Evolutionary conservation across 1,140 invertebrate genomes (phyloP).

Genomic region (Drosophila sp.): DNA sequence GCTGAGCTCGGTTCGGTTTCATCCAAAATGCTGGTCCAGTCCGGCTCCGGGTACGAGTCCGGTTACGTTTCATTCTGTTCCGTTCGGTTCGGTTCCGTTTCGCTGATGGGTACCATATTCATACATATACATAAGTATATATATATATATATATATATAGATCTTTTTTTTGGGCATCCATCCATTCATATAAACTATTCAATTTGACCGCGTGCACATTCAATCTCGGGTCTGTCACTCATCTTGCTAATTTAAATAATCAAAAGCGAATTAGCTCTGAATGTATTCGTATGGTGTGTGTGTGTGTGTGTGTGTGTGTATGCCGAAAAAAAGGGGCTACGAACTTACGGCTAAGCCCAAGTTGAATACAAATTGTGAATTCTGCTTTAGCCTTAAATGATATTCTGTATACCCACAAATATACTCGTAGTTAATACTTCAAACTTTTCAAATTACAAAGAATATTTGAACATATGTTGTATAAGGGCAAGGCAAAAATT

Average conservation of each 20-base stretch:
- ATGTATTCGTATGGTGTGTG: conserved; percentile 12
- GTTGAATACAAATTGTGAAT: background rate
- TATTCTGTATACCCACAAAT: background rate
- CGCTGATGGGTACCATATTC: background rate
- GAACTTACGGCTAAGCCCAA: conserved; percentile 4
- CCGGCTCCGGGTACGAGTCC: background rate
- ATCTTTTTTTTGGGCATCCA: conserved; percentile 65
- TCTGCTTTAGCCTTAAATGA: background rate
- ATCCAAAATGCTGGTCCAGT: conserved; percentile 11
- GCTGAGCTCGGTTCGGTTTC: conserved; percentile 10
- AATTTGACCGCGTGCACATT: conserved; percentile 58
- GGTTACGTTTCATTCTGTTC: background rate
- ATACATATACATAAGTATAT: background rate
- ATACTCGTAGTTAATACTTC: background rate
- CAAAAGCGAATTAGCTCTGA: conserved; percentile 67
- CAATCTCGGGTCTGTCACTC: conserved; percentile 62
- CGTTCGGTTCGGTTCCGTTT: background rate
- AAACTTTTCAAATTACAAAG: background rate
- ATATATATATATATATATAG: conserved; percentile 36
- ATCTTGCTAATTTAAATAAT: conserved; percentile 76
- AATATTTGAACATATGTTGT: too few relatives aligned
- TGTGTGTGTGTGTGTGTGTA: background rate
- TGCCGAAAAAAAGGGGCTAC: conserved; percentile 7
- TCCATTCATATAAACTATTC: conserved; percentile 64
- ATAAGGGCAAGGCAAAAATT: too few relatives aligned